These are phyloP conservation scores for Ectemnius continuus DNA, from an alignment of 2,888 invertebrate species.

Conservation along the genomic window DNA sequence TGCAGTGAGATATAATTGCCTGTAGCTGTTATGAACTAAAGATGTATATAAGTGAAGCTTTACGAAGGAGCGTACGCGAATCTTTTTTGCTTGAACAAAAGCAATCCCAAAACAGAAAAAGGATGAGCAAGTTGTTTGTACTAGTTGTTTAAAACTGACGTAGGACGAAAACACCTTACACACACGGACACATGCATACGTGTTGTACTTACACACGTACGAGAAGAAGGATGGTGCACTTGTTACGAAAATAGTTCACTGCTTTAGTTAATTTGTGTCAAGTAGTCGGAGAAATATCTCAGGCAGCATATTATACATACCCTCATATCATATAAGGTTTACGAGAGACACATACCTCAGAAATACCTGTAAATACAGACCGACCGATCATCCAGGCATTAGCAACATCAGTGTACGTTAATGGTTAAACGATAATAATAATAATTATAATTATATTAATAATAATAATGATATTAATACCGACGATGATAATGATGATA, in stretches of 20 bases:
- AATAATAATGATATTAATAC: constrained; percentile 32
- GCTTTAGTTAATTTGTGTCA: constrained; percentile 60
- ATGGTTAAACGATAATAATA: constrained; percentile 53
- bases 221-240: constrained; percentile 49
- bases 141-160: constrained; percentile 31
- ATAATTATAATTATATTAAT: constrained; percentile 43
- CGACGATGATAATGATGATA: constrained; percentile 29
- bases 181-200: constrained; percentile 36
- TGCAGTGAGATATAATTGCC: constrained; percentile 31
- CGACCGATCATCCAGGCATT: constrained; percentile 44
- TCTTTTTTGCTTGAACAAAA: constrained; percentile 29
- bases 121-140: constrained; percentile 29
- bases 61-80: constrained; percentile 6
- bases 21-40: constrained; percentile 46
- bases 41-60: constrained; percentile 44
- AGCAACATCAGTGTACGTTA: constrained; percentile 40
- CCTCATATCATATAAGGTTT: constrained; percentile 63
- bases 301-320: constrained; percentile 46
- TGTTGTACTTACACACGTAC: constrained; percentile 45
- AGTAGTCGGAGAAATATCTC: constrained; percentile 53
- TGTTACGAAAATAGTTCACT: constrained; percentile 66
- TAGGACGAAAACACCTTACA: constrained; percentile 29
- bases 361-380: constrained; percentile 55
- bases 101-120: constrained; percentile 11
- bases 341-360: constrained; percentile 66